These are phyloP conservation scores for Rhyacophila brunnea DNA, from an alignment of 1,140 invertebrate genomes.

Conservation along the genomic window DNA sequence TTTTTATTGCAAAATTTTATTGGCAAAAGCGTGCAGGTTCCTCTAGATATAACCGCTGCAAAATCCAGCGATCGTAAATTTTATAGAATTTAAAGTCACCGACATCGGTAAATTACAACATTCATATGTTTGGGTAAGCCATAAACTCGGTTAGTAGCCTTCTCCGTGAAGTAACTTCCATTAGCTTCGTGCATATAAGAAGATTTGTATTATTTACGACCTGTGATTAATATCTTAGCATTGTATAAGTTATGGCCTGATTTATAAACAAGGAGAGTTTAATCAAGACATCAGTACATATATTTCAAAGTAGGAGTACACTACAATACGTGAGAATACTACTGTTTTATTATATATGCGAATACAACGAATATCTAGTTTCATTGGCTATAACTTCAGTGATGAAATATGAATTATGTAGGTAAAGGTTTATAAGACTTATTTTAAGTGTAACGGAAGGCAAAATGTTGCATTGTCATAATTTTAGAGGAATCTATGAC, in stretches of 20 bases:
- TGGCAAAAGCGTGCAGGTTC: not conserved
- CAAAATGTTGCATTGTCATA: too few species aligned
- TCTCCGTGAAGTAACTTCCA: constrained; percentile 14
- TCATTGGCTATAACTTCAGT: too few species aligned
- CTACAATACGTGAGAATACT: too few species aligned
- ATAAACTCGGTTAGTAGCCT: constrained; percentile 9
- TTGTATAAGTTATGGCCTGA: constrained; percentile 23
- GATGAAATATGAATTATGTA: too few species aligned
- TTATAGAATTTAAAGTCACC: constrained; percentile 26
- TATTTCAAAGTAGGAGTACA: too few species aligned
- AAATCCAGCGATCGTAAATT: constrained; percentile 26
- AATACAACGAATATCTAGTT: too few species aligned
- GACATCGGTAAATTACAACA: constrained; percentile 24
- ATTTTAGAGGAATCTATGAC: too few species aligned
- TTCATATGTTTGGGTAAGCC: constrained; percentile 29
- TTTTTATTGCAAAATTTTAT: too few species aligned
- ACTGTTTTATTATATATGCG: too few species aligned
- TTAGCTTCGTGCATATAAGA: constrained; percentile 19
- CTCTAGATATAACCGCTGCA: constrained; percentile 5
- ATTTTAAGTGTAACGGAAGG: too few species aligned
- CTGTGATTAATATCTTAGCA: constrained; percentile 25
- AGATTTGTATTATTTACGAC: constrained; percentile 21
- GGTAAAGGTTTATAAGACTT: too few species aligned
- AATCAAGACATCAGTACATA: constrained; percentile 1
- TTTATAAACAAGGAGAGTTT: constrained; percentile 17